Evolutionary conservation across 23 tunicate species (phyloP), one percentile per base, ranked within the genome.

Genomic region (Botrylloides violaceus): DNA sequence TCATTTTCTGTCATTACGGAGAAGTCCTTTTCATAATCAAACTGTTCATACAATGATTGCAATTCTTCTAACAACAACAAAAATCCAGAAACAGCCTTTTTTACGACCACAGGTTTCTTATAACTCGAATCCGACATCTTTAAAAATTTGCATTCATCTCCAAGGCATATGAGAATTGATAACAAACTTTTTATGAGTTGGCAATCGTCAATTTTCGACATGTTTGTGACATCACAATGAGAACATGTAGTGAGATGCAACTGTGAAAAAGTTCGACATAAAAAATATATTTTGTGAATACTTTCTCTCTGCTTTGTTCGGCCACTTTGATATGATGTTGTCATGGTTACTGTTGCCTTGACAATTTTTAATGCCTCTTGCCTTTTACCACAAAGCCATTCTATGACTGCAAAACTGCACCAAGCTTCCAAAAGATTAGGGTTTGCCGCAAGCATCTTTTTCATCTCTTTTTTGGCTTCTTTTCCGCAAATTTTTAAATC

Each of bases 401-500:
- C 97, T 55, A 83, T 66, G 23, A 58, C 31, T 15, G 90, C 97
- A 6, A 90, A 37, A 49, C 76, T 83, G 24, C 47, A 49, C 97
- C 97, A 90, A n/a, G 83, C 62, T 2, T 28, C 9, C n/a, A 83
- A 62, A 32, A 84, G 57, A 20, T 58, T 36, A 7, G 97, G 90
- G 24, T 83, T 71, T 19, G 2, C 37, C 64, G 78, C 47, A 3
- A 90, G 66, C 19, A 78, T 33, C 22, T 23, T 60, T 38, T 79
- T 83, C 34, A 88, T 84, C 19, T 66, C 30, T 66, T 79, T 90
- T 70, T 74, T 61, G 1, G 97, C 97, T 56, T 83, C 79, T 70
- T 90, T 90, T 34, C 77, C 65, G 31, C 58, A 32, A 35, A 35
- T 68, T 18, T 0, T 35, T 24, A 68, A 43, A 32, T 68, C 58